A percentile compares a stretch with the other conserved stretches of the same genome.
phyloP scores from a whole-genome alignment of 1,140 invertebrate species.

The Thalassaphorura encarpata region DNA sequence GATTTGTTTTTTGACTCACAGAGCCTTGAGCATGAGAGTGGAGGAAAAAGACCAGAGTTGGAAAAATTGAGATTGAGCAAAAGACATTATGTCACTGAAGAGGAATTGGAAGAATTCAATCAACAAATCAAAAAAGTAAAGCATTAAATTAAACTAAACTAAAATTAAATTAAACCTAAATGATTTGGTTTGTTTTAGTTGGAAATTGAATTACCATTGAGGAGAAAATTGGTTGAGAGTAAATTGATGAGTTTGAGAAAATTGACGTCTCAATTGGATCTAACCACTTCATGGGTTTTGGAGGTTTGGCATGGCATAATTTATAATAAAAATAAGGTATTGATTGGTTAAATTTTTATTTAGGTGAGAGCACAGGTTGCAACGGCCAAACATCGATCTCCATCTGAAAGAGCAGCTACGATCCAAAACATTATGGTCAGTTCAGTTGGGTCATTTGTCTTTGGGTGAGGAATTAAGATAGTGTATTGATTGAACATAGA shows the following conservation, averaged over 20 bases:
- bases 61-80: constrained; percentile 44
- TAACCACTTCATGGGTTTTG: constrained; percentile 21
- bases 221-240: constrained; percentile 48
- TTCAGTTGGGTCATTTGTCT: too few species aligned
- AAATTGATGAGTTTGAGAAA: constrained; percentile 51
- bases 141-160: background rate
- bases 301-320: too few species aligned
- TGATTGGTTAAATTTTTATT: background rate
- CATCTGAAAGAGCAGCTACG: constrained; percentile 43
- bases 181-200: background rate
- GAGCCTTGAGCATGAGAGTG: constrained; percentile 59
- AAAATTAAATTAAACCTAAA: too few species aligned
- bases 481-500: constrained; percentile 10
- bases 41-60: constrained; percentile 44
- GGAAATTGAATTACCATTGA: constrained; percentile 38
- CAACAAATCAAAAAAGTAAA: constrained; percentile 46
- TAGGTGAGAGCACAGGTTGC: constrained; percentile 31
- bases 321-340: constrained; percentile 1
- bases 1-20: constrained; percentile 35
- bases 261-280: constrained; percentile 47
- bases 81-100: constrained; percentile 36
- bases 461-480: too few species aligned
- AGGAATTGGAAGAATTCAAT: constrained; percentile 41
- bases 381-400: constrained; percentile 37
- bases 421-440: constrained; percentile 51